Conservation (phyloP, 1,140 invertebrate species). For the Diprion similis region DNA sequence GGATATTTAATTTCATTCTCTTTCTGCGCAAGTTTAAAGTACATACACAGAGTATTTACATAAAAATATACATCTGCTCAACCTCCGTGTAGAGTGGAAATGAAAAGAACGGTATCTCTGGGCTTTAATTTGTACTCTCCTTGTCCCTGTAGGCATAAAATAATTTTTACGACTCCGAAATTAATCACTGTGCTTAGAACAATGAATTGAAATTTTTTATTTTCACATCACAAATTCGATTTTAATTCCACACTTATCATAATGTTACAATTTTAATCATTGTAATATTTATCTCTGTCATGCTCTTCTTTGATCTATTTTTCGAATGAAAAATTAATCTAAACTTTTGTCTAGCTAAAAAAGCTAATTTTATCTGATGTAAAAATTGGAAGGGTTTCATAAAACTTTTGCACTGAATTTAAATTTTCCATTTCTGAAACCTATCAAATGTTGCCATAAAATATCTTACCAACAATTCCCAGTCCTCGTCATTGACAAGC, state of each 20-base stretch:
- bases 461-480: slow-evolving; percentile 81
- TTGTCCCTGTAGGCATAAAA: slow-evolving; percentile 62
- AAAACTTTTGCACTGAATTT: too few species aligned
- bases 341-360: too few species aligned
- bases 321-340: too few species aligned
- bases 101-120: slow-evolving; percentile 72
- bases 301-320: too few species aligned
- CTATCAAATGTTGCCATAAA: background rate
- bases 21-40: background rate
- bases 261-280: too few species aligned
- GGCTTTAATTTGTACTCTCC: slow-evolving; percentile 67
- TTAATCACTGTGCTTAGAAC: background rate
- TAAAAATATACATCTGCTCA: slow-evolving; percentile 43
- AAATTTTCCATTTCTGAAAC: background rate
- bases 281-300: too few species aligned
- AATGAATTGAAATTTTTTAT: background rate
- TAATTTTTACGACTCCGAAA: background rate
- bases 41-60: background rate
- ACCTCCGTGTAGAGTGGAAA: slow-evolving; percentile 77
- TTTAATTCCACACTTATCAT: too few species aligned
- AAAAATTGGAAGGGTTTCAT: too few species aligned
- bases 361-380: too few species aligned
- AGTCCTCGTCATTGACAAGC: slow-evolving; percentile 91
- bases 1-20: background rate
- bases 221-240: too few species aligned